A percentile compares a stretch with the other conserved stretches of the same genome.
These are phyloP conservation scores for Caenorhabditis latens DNA, from an alignment of 1,140 invertebrate species.

Conservation along the genomic window DNA sequence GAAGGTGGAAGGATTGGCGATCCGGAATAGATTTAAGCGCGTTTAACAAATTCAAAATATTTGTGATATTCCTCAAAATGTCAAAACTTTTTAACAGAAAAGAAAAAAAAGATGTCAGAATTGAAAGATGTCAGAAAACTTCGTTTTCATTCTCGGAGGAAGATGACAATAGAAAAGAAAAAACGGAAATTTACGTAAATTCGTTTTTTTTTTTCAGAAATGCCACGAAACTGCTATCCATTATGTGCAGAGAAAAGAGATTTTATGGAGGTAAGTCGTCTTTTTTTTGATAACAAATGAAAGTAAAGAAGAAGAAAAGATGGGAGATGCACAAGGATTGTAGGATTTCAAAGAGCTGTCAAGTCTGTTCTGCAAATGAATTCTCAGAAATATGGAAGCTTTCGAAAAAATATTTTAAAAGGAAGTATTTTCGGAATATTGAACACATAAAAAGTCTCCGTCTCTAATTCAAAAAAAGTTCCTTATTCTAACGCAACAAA, in stretches of 20 bases:
- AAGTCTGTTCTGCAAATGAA: too few relatives aligned
- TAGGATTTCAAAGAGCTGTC: too few relatives aligned
- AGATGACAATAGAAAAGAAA: conserved; percentile 11
- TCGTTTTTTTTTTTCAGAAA: conserved; percentile 56
- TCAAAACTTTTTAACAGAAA: not conserved
- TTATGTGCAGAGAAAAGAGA: conserved; percentile 73
- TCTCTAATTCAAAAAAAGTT: too few relatives aligned
- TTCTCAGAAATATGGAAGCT: too few relatives aligned
- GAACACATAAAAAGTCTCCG: too few relatives aligned
- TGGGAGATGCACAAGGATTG: too few relatives aligned
- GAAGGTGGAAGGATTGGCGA: not conserved
- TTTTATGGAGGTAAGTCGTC: conserved; percentile 71
- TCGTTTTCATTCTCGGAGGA: not conserved
- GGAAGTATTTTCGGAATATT: too few relatives aligned
- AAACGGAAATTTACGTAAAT: conserved; percentile 31
- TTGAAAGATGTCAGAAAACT: conserved; percentile 14
- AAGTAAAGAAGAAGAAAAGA: not conserved
- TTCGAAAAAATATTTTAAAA: too few relatives aligned
- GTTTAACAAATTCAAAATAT: not conserved
- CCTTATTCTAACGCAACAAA: too few relatives aligned
- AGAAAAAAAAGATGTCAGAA: conserved; percentile 16
- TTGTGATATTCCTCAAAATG: not conserved
- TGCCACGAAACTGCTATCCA: conserved; percentile 66
- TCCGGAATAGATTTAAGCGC: not conserved
- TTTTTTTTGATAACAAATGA: conserved; percentile 6